These are phyloP conservation scores for Himalopsyche japonica DNA, from an alignment of 2,888 invertebrate genomes.

Conservation along the genomic window DNA sequence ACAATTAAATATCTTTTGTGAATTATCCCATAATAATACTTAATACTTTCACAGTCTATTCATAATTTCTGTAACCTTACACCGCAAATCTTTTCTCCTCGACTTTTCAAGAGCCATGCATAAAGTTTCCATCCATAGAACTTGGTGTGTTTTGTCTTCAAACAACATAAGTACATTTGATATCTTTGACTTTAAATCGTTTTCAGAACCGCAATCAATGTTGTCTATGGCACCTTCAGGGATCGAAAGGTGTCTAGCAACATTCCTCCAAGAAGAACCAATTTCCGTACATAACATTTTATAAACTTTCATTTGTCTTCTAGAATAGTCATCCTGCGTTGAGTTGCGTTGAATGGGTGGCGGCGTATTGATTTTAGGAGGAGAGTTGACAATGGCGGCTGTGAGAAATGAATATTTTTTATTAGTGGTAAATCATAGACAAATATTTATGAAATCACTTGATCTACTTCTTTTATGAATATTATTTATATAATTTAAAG, in stretches of 20 bases:
- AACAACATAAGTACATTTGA: conserved; percentile 3
- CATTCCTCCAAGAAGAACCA: conserved; percentile 21
- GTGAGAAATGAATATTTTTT: not conserved
- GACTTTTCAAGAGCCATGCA: conserved; percentile 23
- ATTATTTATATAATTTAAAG: no score
- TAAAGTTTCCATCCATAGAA: conserved; percentile 14
- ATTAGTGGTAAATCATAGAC: not conserved
- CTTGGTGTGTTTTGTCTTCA: conserved; percentile 9
- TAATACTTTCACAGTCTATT: not conserved
- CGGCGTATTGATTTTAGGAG: not conserved
- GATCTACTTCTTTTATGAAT: no score
- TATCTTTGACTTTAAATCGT: conserved; percentile 18
- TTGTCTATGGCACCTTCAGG: conserved; percentile 24
- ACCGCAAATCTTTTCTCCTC: conserved; percentile 18
- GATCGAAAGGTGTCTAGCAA: conserved; percentile 24
- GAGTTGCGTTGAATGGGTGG: not conserved
- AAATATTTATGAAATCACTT: no score
- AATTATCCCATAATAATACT: no score
- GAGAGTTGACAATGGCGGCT: not conserved
- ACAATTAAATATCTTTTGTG: no score
- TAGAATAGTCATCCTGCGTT: not conserved
- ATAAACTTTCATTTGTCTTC: conserved; percentile 1
- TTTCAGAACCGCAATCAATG: not conserved
- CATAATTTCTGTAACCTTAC: conserved; percentile 17
- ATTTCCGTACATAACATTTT: conserved; percentile 17